Conservation (phyloP, 2,113 vertebrate species). For the Rhabdornis inornatus region DNA sequence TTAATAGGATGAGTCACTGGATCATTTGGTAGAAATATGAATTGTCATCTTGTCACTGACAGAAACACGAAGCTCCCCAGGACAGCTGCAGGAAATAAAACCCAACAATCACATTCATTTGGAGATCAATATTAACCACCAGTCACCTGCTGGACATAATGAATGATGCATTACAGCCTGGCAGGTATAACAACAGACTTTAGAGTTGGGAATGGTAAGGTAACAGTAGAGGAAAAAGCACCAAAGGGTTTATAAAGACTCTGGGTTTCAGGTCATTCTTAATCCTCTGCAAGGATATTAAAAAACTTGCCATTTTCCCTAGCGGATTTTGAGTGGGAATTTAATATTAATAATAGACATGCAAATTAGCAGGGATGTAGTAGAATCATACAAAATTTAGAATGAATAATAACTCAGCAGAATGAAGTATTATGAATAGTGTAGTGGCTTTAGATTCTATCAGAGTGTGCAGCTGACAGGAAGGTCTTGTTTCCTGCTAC, state of each 20-base stretch:
- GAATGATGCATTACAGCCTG: slow-evolving; percentile 6
- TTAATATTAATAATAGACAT: neutral
- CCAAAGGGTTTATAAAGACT: neutral
- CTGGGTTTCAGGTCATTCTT: neutral
- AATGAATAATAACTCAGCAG: neutral
- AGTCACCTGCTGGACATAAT: slow-evolving; percentile 33
- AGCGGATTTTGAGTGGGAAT: neutral
- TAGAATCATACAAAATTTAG: neutral
- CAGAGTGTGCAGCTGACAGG: neutral
- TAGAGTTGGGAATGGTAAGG: neutral
- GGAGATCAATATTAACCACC: slow-evolving; percentile 6
- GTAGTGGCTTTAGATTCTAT: neutral
- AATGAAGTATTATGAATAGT: neutral
- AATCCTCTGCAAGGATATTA: neutral
- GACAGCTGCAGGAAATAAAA: slow-evolving; percentile 39
- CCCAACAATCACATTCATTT: neutral
- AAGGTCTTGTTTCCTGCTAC: neutral
- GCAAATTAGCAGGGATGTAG: neutral
- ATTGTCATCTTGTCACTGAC: slow-evolving; percentile 80
- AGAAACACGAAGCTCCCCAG: slow-evolving; percentile 62
- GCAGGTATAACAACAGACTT: neutral
- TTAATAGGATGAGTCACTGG: slow-evolving; percentile 83
- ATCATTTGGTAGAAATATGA: slow-evolving; percentile 75
- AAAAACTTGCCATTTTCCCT: neutral
- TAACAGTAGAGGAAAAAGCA: neutral